phyloP scores from a whole-genome alignment of 2,888 invertebrate species.

The Andrena dorsata region DNA sequence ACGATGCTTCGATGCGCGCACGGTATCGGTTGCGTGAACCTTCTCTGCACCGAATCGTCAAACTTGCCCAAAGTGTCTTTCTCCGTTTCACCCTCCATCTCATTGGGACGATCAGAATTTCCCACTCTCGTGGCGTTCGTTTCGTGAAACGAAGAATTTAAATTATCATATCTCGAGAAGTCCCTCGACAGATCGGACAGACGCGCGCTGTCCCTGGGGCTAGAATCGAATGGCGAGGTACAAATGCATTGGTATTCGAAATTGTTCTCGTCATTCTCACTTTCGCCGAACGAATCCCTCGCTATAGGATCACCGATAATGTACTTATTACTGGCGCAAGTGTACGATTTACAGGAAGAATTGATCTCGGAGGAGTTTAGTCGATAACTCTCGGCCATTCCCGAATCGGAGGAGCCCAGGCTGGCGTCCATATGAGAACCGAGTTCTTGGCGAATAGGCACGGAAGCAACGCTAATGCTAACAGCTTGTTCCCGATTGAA shows the following conservation, averaged over 20 bases:
- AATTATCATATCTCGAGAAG: constrained; percentile 35
- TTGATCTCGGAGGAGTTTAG: constrained; percentile 79
- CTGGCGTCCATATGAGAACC: constrained; percentile 63
- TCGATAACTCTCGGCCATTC: constrained; percentile 93
- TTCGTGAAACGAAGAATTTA: constrained; percentile 7
- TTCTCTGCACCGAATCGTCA: constrained; percentile 38
- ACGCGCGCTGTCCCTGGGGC: constrained; percentile 89
- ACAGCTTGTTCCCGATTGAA: background rate
- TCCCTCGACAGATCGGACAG: constrained; percentile 85
- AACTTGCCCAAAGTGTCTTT: constrained; percentile 34
- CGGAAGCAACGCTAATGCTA: background rate
- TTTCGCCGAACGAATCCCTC: constrained; percentile 77
- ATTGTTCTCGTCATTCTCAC: constrained; percentile 84
- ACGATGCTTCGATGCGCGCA: constrained; percentile 61
- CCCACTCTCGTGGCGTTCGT: constrained; percentile 8
- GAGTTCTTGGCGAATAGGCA: background rate
- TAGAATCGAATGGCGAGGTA: constrained; percentile 91
- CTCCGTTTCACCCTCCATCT: constrained; percentile 26
- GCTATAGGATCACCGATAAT: constrained; percentile 41
- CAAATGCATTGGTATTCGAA: constrained; percentile 91
- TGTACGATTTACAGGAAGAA: constrained; percentile 77
- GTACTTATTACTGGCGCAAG: constrained; percentile 66
- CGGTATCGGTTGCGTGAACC: constrained; percentile 78
- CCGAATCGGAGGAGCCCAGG: constrained; percentile 90
- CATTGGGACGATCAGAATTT: constrained; percentile 13